These are phyloP conservation scores for Spodoptera littoralis DNA, from an alignment of 2,888 invertebrate species.

Conservation along the genomic window DNA sequence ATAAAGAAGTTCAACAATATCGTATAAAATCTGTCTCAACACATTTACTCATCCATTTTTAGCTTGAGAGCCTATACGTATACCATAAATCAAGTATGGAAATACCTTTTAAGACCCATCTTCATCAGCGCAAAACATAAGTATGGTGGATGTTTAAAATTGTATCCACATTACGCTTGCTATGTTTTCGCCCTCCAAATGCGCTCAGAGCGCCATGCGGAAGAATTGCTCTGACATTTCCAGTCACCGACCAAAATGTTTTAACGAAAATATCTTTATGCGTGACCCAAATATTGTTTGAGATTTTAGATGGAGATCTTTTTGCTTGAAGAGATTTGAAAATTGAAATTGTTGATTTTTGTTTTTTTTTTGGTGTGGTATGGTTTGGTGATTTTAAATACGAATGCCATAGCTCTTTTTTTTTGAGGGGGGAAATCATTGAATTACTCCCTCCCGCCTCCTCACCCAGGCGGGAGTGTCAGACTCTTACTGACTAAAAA, in stretches of 20 bases:
- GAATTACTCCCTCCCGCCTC: too few species aligned
- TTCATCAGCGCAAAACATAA: conserved; percentile 3
- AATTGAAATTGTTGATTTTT: conserved; percentile 12
- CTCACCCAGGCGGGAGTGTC: too few species aligned
- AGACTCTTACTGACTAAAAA: too few species aligned
- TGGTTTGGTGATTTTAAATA: too few species aligned
- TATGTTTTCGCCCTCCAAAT: conserved; percentile 22
- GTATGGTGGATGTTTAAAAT: conserved; percentile 25
- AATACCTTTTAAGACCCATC: conserved; percentile 15
- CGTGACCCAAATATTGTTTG: conserved; percentile 31
- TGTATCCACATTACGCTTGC: conserved; percentile 26
- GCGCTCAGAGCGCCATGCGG: conserved; percentile 19
- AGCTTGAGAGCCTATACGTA: not conserved
- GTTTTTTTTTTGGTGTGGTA: not conserved
- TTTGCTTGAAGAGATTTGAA: conserved; percentile 13
- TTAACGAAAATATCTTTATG: conserved; percentile 24
- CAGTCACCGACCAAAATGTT: conserved; percentile 31
- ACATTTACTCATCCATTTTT: not conserved
- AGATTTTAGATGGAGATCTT: conserved; percentile 4
- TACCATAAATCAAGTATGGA: not conserved
- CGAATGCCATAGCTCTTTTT: too few species aligned
- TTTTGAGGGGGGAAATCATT: too few species aligned
- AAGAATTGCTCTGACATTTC: conserved; percentile 32
- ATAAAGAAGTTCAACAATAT: too few species aligned
- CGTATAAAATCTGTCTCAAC: not conserved